Evolutionary conservation across 1,140 invertebrate species (phyloP), one percentile per base, ranked within the genome.

Genomic region (Daktulosphaira vitifoliae): DNA sequence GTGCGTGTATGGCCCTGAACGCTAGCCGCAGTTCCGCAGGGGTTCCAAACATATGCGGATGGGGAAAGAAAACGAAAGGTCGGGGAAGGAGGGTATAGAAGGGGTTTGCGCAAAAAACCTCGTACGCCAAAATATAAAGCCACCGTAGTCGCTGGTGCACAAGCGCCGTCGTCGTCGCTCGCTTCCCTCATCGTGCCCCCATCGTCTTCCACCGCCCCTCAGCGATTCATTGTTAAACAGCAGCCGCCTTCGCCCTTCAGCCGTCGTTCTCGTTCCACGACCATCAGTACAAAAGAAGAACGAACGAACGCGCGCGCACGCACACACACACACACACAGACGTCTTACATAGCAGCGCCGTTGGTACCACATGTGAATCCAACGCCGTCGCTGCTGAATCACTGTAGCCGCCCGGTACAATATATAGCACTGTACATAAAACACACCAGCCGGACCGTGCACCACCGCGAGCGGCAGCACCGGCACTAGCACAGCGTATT

Each of bases 181-280:
- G 23, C 48, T 16, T 16, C 51, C n/a, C 5, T 26, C 29, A 8
- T 11, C 49, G 49, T 26, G n/a, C n/a, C 23, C 50, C 50, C 13
- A n/a, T 37, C 50, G 6, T 23, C 16, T 3, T 13, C 2, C 50
- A 0, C 4, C 20, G 2, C 33, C 22, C 1, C 16, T 16, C 29
- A n/a, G 5, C 22, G 1, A n/a, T 5, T 11, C 25, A 13, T 0
- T 4, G 2, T 2, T 52, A 13, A 7, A n/a, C 37, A 11, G 22
- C 54, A 26, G 54, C 38, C 22, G 54, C 42, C 37, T 59, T 59
- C 54, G 54, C 54, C 54, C 54, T 59, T 29, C 38, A 38, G n/a
- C 52, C 9, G 49, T 16, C 23, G 51, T 29, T 16, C 2, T 11
- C 16, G 15, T 13, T 26, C 16, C 29, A 1, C 51, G 13, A 33